Base-by-base conservation (phyloP, 2,888 invertebrate genomes). In the Oscheius onirici region DNA sequence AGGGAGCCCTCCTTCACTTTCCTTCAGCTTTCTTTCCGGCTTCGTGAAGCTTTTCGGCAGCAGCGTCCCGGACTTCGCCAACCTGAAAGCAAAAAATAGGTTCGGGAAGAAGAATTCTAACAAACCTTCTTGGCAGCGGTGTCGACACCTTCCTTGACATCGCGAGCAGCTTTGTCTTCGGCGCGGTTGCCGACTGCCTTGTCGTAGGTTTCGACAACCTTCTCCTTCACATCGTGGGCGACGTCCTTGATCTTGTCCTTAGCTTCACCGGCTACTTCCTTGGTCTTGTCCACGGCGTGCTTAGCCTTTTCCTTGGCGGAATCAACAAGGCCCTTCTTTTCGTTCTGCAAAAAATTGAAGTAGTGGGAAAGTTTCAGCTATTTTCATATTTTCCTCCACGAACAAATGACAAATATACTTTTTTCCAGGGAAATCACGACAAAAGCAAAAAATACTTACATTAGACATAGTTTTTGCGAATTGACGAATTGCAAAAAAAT, bases 231-330 rank as follows among this genome's bases (percentile, higher is more conserved):
- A 34, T 34, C 57, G 41, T 28, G 41, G 17, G 61, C 61, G 10
- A 61, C 17, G 1, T 61, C 61, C 61, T 61, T 44, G 58, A 51
- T 20, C 22, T 20, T 3, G 13, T 52, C 52, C 52, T 52, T 58
- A 34, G 44, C 60, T 13, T 60, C 60, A 41, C 28, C 15, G 17
- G 60, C 60, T n/a, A 60, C 34, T 22, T 60, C 60, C 60, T 60
- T 60, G 43, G 61, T 61, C 61, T 61, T 61, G 17, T 61, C 46
- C 20, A 46, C 61, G 46, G 61, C 61, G 20, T 34, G 34, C 34
- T 34, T 34, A 8, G 34, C 34, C 34, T 34, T 34, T 34, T 34
- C 34, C 34, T 34, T 34, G 34, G 34, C 34, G 5, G 34, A 34
- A 34, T 34, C 34, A 8, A 34, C 34, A 8, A 34, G 34, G 8